A percentile compares a stretch with the other conserved stretches of the same genome.
phyloP scores from a whole-genome alignment of 2,113 vertebrate genomes.

The Syngnathoides biaculeatus region DNA sequence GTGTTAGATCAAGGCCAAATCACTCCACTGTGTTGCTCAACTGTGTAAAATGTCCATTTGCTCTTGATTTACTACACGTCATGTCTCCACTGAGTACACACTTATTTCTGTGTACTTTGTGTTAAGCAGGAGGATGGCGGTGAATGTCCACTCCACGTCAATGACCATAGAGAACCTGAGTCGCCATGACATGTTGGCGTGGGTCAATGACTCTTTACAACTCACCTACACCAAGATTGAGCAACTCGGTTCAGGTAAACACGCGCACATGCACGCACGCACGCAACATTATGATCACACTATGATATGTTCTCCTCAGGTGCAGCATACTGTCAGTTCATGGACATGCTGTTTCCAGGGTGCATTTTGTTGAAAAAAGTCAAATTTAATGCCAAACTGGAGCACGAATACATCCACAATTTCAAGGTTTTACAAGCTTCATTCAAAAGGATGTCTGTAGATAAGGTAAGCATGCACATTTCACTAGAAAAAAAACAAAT shows the following conservation, averaged over 20 bases:
- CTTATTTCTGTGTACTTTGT: not conserved
- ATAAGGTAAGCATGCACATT: slow-evolving; percentile 80
- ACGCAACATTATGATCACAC: not conserved
- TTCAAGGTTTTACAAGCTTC: slow-evolving; percentile 94
- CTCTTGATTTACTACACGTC: not conserved
- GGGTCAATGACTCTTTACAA: slow-evolving; percentile 95
- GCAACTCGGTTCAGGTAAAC: slow-evolving; percentile 88
- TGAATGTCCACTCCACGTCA: slow-evolving; percentile 96
- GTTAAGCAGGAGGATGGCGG: slow-evolving; percentile 88
- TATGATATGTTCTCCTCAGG: slow-evolving; percentile 64
- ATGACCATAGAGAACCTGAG: slow-evolving; percentile 95
- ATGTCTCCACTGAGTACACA: not conserved
- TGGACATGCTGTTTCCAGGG: slow-evolving; percentile 97
- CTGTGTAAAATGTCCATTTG: too few species aligned
- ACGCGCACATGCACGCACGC: not conserved
- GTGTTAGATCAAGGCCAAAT: too few species aligned
- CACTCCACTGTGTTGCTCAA: too few species aligned
- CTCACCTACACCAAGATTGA: slow-evolving; percentile 94
- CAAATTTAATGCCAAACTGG: slow-evolving; percentile 91
- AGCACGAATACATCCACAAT: slow-evolving; percentile 94
- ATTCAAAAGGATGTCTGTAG: slow-evolving; percentile 96
- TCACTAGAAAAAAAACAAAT: too few species aligned
- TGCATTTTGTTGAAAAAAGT: slow-evolving; percentile 91
- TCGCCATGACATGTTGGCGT: slow-evolving; percentile 95
- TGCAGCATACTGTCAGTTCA: slow-evolving; percentile 92